Base-by-base conservation (phyloP, 2,888 invertebrate genomes). In the Drosophila infuscata region DNA sequence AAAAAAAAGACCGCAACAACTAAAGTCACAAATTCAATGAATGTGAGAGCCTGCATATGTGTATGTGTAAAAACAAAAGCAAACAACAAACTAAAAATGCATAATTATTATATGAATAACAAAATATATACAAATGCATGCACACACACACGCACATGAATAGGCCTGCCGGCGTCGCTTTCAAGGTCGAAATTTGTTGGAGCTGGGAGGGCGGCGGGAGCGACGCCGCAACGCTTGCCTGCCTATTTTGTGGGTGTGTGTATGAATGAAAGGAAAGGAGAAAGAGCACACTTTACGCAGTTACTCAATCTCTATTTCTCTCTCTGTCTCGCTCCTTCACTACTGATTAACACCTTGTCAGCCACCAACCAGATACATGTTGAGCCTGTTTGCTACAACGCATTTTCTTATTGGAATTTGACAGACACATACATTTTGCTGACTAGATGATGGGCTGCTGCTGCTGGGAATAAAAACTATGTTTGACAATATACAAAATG, bases 91-190 rank as follows among this genome's bases (percentile, higher is more conserved):
- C 58, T 61, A 68, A 57, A 80, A 80, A 84, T 74, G 66, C 71
- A 80, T 74, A 82, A 74, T 80, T 70, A 70, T 81, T 67, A 67
- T 70, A 70, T 64, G 59, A 79, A 81, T 56, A 76, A 52, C 62
- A 69, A 67, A 46, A 54, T 51, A 41, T 51, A 63, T 35, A 67
- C 25, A 58, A 25, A 25, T 25, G 20, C 7, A 51, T 6, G 51
- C 36, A 48, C 29, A 57, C 25, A 43, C 7, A 61, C 38, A 12
- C 9, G 48, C 32, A 33, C 46, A 25, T 69, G 41, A 48, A 66
- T 70, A 77, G 65, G 74, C 81, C 81, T 75, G 68, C 54, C 70
- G 68, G 61, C 70, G 54, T 49, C 52, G 3, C 30, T 29, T 61
- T 74, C 82, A 83, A 83, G 82, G 82, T 83, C 82, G 35, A 32